Percentiles rank a stretch among this genome's conserved stretches.
These are phyloP conservation scores for Isotomurus palustris DNA, from an alignment of 2,888 invertebrate genomes.

Conservation along the genomic window DNA sequence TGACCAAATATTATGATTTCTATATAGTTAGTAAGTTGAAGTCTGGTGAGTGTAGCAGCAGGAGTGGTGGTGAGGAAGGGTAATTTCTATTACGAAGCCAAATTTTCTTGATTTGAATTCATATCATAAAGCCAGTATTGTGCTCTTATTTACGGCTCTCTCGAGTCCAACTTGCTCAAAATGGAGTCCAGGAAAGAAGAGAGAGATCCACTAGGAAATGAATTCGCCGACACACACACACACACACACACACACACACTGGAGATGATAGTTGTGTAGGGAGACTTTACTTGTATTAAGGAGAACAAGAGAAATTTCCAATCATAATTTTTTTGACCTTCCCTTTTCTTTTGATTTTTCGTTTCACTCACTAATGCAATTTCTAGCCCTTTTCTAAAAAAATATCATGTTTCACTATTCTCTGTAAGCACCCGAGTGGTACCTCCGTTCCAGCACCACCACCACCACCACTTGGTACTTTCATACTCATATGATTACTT, in stretches of 20 bases:
- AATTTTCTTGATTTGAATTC: conserved; percentile 46
- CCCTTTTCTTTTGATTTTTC: conserved; percentile 34
- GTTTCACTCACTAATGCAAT: conserved; percentile 37
- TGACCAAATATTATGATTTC: too few relatives aligned
- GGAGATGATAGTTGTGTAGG: too few relatives aligned
- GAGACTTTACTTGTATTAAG: too few relatives aligned
- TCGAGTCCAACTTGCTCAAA: conserved; percentile 40
- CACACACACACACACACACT: too few relatives aligned
- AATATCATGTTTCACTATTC: conserved; percentile 35
- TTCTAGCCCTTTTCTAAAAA: conserved; percentile 37
- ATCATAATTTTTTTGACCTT: conserved; percentile 40
- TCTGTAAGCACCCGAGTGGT: conserved; percentile 20
- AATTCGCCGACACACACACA: too few relatives aligned
- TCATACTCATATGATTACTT: too few relatives aligned
- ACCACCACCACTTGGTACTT: too few relatives aligned
- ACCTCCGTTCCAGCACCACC: neutral
- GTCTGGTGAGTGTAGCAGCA: too few relatives aligned
- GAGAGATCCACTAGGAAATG: too few relatives aligned
- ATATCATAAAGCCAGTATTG: conserved; percentile 43
- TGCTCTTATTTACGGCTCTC: conserved; percentile 45
- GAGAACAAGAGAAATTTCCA: conserved; percentile 28
- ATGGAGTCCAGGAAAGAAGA: conserved; percentile 36
- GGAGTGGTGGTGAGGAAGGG: conserved; percentile 12
- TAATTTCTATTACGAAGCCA: conserved; percentile 45
- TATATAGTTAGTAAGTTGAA: too few relatives aligned